A percentile compares a stretch with the other conserved stretches of the same genome.
Evolutionary conservation across 2,113 vertebrate species (phyloP).

Genomic region (Anhinga anhinga): DNA sequence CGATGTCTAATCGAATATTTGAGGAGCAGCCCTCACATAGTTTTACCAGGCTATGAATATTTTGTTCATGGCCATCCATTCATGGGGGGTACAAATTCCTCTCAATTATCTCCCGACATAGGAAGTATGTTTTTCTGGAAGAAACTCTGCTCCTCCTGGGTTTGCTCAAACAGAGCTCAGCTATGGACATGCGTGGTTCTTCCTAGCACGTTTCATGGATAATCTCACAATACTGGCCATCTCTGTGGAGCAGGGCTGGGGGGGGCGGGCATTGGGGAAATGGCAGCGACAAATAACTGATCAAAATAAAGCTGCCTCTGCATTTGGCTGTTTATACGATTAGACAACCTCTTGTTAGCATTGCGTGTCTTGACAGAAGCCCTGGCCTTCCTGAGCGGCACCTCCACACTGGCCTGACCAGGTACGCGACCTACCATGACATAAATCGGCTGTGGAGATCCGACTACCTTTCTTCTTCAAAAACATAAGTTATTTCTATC

Average conservation of each 20-base stretch:
- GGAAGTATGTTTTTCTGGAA: neutral
- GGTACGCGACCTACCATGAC: accelerated
- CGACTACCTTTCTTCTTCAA: neutral
- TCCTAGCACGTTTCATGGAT: neutral
- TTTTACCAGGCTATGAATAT: neutral
- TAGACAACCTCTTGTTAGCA: neutral
- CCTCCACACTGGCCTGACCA: neutral
- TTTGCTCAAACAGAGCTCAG: neutral
- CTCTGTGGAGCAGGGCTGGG: neutral
- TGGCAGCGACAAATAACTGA: neutral
- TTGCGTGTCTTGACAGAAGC: neutral
- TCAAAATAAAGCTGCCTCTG: neutral
- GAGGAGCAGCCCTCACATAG: neutral
- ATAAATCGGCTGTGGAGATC: neutral
- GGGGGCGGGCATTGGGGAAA: neutral
- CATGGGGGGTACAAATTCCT: neutral
- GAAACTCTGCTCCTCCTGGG: neutral
- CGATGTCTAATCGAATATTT: neutral
- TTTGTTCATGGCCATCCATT: neutral
- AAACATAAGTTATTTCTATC: neutral
- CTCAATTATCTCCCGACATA: neutral
- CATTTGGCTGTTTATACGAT: neutral
- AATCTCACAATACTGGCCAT: neutral
- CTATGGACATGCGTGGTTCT: neutral
- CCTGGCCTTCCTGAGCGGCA: neutral